Evolutionary conservation across 2,113 vertebrate species (phyloP).

Genomic region (Papio anubis): DNA sequence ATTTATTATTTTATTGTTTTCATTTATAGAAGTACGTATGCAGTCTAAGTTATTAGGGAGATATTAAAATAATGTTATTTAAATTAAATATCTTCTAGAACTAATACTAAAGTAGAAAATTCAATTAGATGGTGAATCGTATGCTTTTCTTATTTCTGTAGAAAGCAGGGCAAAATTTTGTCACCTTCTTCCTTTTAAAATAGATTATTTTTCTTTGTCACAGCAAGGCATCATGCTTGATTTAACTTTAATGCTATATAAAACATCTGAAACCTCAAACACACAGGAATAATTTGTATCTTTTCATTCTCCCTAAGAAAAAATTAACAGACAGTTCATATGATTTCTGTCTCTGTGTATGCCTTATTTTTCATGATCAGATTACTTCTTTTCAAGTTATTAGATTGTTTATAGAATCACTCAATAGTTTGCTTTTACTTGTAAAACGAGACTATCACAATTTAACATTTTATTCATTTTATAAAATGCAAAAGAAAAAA

Average conservation of each 20-base stretch:
- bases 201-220: not conserved
- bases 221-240: not conserved
- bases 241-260: not conserved
- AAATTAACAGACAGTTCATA: not conserved
- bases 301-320: not conserved
- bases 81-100: conserved; percentile 14
- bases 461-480: not conserved
- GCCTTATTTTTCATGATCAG: not conserved
- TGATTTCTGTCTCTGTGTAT: not conserved
- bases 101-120: conserved; percentile 39
- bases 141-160: not conserved
- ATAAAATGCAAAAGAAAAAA: not conserved
- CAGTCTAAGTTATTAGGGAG: conserved; percentile 29
- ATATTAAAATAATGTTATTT: conserved; percentile 12
- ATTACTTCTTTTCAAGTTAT: not conserved
- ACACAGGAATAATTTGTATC: not conserved
- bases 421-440: not conserved
- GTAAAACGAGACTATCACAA: not conserved
- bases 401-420: not conserved
- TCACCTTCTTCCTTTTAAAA: not conserved
- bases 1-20: conserved; percentile 57
- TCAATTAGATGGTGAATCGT: not conserved
- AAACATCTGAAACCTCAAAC: not conserved
- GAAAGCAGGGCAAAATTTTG: not conserved
- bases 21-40: conserved; percentile 31